Conservation (phyloP, 2,797 vertebrate species). For the Cottoperca gobio region DNA sequence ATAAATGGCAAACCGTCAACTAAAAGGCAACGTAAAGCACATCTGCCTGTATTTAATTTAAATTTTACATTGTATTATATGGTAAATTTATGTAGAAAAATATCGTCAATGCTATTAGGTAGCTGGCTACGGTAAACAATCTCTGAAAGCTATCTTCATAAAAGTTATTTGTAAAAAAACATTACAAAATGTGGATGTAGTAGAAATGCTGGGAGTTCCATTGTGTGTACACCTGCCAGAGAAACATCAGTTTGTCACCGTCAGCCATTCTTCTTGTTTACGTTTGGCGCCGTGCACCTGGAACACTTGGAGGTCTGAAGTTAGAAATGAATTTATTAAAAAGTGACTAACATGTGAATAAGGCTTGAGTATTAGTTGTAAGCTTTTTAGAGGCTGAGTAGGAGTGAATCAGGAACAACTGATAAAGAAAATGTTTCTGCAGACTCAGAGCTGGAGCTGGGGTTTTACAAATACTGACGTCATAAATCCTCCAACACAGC, state of each 20-base stretch:
- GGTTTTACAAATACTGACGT: background rate
- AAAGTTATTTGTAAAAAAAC: background rate
- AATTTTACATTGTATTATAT: too few relatives aligned
- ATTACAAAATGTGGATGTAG: background rate
- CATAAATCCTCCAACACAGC: slow-evolving; percentile 13
- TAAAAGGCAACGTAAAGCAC: background rate
- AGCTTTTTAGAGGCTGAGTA: background rate
- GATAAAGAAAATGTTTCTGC: background rate
- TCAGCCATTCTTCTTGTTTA: background rate
- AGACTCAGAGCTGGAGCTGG: background rate
- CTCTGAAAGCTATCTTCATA: background rate
- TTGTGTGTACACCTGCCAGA: background rate
- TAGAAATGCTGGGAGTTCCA: background rate
- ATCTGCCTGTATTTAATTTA: too few relatives aligned
- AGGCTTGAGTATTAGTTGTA: background rate
- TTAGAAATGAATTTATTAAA: background rate
- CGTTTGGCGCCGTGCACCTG: background rate
- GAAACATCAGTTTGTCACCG: background rate
- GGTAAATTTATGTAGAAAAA: too few relatives aligned
- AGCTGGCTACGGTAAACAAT: background rate
- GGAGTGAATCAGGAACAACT: background rate
- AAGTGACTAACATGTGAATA: too few relatives aligned
- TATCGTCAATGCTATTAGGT: too few relatives aligned
- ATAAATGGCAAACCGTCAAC: background rate
- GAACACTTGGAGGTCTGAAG: background rate